Evolutionary conservation across 2,888 invertebrate genomes (phyloP).

Genomic region (Ectemnius lituratus): DNA sequence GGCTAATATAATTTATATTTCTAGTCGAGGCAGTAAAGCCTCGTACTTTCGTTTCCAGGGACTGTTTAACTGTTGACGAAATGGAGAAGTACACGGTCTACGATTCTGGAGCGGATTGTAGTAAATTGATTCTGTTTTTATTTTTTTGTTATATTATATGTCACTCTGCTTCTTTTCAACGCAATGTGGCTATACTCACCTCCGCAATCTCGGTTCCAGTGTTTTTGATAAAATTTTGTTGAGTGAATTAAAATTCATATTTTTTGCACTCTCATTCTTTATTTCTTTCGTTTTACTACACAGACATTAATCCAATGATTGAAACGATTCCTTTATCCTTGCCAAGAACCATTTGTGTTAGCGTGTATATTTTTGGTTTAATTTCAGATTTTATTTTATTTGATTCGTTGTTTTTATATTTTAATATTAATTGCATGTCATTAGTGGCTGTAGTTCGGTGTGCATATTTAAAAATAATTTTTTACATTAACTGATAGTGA

Average conservation of each 20-base stretch:
- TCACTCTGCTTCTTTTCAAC: constrained; percentile 60
- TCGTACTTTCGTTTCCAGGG: constrained; percentile 57
- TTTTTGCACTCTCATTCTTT: constrained; percentile 64
- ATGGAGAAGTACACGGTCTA: constrained; percentile 73
- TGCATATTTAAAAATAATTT: too few species aligned
- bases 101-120: constrained; percentile 73
- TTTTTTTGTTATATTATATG: constrained; percentile 67
- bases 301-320: constrained; percentile 14
- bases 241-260: constrained; percentile 72
- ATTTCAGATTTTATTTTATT: constrained; percentile 18
- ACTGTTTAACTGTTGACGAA: constrained; percentile 74
- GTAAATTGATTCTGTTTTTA: constrained; percentile 70
- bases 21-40: constrained; percentile 50
- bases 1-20: constrained; percentile 60
- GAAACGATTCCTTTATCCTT: constrained; percentile 18
- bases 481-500: too few species aligned
- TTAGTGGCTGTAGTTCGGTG: too few species aligned
- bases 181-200: constrained; percentile 40
- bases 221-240: constrained; percentile 75
- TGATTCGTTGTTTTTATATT: constrained; percentile 5
- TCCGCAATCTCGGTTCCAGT: constrained; percentile 65
- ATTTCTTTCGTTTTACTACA: constrained; percentile 29
- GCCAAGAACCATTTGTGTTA: background rate
- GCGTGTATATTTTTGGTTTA: too few species aligned
- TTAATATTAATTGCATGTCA: background rate